Evolutionary conservation across 2,113 vertebrate genomes (phyloP).

Genomic region (Trochalopteron elliotii): DNA sequence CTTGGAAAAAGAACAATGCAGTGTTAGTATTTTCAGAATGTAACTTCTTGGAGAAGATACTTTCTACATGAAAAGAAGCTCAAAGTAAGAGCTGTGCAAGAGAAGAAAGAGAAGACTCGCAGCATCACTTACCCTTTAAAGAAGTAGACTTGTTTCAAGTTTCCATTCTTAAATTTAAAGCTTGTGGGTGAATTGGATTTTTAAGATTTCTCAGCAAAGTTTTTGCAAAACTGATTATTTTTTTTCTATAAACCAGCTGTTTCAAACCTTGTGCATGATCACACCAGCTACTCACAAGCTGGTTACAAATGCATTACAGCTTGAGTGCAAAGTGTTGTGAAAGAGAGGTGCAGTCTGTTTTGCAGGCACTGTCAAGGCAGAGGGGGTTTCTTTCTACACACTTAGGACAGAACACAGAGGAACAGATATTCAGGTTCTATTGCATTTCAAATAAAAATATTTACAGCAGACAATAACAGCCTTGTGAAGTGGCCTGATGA

Average conservation of each 20-base stretch:
- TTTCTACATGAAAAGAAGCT: background rate
- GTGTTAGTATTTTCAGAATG: background rate
- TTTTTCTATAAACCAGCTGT: background rate
- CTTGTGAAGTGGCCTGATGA: background rate
- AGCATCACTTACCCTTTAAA: background rate
- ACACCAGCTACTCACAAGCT: background rate
- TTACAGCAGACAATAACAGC: background rate
- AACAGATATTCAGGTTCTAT: background rate
- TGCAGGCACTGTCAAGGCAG: background rate
- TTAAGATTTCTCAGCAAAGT: background rate
- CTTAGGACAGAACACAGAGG: background rate
- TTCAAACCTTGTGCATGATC: background rate
- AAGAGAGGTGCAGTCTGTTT: background rate
- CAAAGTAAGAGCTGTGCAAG: background rate
- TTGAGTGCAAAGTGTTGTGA: rapidly evolving
- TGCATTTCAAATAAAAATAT: background rate
- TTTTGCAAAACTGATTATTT: background rate
- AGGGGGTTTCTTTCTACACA: background rate
- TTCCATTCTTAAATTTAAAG: background rate
- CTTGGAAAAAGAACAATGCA: background rate
- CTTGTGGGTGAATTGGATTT: background rate
- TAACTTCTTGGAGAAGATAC: background rate
- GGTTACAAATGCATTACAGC: background rate
- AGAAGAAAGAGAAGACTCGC: background rate
- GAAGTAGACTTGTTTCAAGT: background rate